Base-by-base conservation (phyloP, 1,140 invertebrate genomes). In the Euwallacea fornicatus region DNA sequence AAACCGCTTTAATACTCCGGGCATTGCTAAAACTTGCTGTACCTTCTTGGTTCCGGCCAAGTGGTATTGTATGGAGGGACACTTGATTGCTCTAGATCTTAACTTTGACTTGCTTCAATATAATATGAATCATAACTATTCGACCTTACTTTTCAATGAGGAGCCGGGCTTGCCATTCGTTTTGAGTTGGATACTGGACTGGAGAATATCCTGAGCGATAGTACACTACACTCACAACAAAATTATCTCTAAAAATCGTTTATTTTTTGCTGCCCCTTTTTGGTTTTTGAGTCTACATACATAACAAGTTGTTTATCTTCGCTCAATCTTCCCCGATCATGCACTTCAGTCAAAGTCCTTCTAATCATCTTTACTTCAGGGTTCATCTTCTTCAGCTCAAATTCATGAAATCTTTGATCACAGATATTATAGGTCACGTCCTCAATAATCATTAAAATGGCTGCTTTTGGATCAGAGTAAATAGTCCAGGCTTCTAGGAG, bases 51-150 rank as follows among this genome's bases (percentile, higher is more conserved):
- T 92, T 59, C 92, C 92, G 6, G 92, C 91, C 76, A 94, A 82
- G 80, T 94, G 92, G 81, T 93, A 93, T 1, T 95, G 91, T 74
- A 98, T 94, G 42, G 93, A 94, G 2, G 98, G 98, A 81, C 94
- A 97, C 83, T 99, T 99, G 74, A 99, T 97, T 7, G 96, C 95
- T 53, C 83, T 83, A 47, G 78, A 81, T 71, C 79, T 80, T 56
- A 3, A 76, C 72, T 72, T 43, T 9, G 42, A 13, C 21, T 50
- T 62, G 21, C 41, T 68, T 60, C 50, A n/a, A 33, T 33, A 33
- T 33, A 33, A 33, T 33, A 33, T 33, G 21, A 33, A 33, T 50
- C 21, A 33, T 33, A 33, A 15, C 15, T 21, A 61, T 61, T 61
- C 10, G 10, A 54, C 61, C 42, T 47, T 66, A 80, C 78, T 89